phyloP scores from a whole-genome alignment of 2,888 invertebrate species.

The Germaria angustata region DNA sequence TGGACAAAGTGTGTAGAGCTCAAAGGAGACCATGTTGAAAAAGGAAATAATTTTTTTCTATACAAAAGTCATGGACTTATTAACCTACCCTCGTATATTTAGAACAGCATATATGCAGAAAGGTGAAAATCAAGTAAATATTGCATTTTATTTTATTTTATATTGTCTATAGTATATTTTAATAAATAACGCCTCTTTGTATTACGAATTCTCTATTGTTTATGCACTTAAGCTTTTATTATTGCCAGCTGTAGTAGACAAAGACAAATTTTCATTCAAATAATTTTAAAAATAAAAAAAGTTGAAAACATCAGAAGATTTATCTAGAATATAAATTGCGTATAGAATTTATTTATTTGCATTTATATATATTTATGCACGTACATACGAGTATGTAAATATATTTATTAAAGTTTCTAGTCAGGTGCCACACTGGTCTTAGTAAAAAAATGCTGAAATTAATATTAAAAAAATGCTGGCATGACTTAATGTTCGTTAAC shows the following conservation, averaged over 20 bases:
- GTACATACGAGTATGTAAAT: too few species aligned
- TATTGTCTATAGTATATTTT: too few species aligned
- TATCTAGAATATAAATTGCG: constrained; percentile 34
- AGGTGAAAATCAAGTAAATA: too few species aligned
- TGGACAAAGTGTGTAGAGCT: too few species aligned
- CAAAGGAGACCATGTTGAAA: too few species aligned
- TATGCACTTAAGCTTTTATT: not conserved
- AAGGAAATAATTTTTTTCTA: too few species aligned
- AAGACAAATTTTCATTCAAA: not conserved
- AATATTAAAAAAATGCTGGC: not conserved
- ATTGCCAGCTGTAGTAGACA: not conserved
- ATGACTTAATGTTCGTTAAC: constrained; percentile 7
- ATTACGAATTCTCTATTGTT: not conserved
- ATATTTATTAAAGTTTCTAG: constrained; percentile 17
- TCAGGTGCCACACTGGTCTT: constrained; percentile 19
- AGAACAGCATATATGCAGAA: too few species aligned
- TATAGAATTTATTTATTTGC: not conserved
- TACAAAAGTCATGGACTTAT: too few species aligned
- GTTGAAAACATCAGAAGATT: constrained; percentile 26
- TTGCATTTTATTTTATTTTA: too few species aligned
- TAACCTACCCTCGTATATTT: too few species aligned
- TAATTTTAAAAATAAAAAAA: not conserved
- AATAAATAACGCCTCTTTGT: not conserved
- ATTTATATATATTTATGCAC: too few species aligned
- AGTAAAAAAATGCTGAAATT: not conserved